Evolutionary conservation across 2,797 vertebrate genomes (phyloP).

Genomic region (Thamnophis elegans): DNA sequence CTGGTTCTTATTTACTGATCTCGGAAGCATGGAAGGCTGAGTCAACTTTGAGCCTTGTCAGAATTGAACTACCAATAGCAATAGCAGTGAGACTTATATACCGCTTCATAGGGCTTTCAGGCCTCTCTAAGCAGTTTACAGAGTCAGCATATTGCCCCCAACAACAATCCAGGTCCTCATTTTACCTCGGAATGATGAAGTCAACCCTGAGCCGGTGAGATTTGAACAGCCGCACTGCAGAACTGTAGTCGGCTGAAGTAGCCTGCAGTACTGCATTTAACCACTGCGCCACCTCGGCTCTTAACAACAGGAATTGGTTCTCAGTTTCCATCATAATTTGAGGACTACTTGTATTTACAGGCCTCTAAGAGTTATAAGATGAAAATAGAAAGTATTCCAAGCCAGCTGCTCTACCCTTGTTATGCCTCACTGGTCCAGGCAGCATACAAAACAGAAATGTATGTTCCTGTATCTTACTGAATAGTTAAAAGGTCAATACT

Average conservation of each 20-base stretch:
- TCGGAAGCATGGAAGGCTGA: not conserved
- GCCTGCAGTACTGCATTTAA: not conserved
- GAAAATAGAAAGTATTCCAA: constrained; percentile 13
- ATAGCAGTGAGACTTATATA: no score
- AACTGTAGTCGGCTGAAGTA: not conserved
- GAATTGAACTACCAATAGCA: not conserved
- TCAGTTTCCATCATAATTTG: not conserved
- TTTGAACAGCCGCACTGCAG: no score
- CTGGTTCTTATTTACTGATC: not conserved
- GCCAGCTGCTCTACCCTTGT: not conserved
- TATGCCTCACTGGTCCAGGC: constrained; percentile 16
- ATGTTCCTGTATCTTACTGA: constrained; percentile 19
- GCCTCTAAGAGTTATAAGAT: not conserved
- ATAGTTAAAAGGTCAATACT: constrained; percentile 26
- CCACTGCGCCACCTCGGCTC: not conserved
- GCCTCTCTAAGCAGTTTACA: no score
- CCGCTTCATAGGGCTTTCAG: no score
- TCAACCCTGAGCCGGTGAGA: no score
- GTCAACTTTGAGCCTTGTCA: not conserved
- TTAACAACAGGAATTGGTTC: not conserved
- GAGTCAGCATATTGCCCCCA: no score
- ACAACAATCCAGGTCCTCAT: no score
- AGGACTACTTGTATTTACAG: not conserved
- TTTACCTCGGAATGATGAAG: no score
- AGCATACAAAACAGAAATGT: constrained; percentile 6